Base-by-base conservation (phyloP, 2,797 vertebrate genomes). In the Craterocephalus amniculus region DNA sequence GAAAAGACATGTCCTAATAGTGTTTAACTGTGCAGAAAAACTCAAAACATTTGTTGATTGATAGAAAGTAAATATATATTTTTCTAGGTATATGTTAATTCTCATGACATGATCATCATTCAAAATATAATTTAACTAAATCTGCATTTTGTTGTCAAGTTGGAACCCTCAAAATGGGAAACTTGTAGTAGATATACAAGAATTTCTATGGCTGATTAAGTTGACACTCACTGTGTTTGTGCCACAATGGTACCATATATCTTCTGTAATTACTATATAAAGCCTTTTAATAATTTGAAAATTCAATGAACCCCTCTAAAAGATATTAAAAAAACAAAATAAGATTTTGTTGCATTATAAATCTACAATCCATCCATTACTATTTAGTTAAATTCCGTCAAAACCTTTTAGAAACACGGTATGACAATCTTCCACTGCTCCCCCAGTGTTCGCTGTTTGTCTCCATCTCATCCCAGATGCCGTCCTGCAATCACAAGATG, bases 401-500 rank as follows among this genome's bases (percentile, higher is more conserved):
- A 36, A 63, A 27, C 22, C 24, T 2, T 32, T 31, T 63, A 20
- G 20, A 40, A 40, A 40, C 4, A 18, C 16, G 16, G 5, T 5
- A 18, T 40, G 38, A 18, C 13, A 38, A 16, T 45, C 18, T 13
- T 38, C n/a, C 35, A 18, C 1, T 29, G 31, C 35, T 58, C 3
- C 3, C 27, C 27, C 22, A 7, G 7, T 43, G 40, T 43, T 43
- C 20, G 20, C 40, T 43, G 16, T 1, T 18, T 48, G 43, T 67
- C 36, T 22, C 16, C 40, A 16, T 45, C 40, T 58, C 0, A 45
- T 63, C 22, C 65, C 63, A 52, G 20, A 57, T 11, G 11, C 36
- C 56, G 14, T 61, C 26, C 55, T 57, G 3, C 43, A 38, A 58
- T 61, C 40, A 67, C 26, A 55, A 74, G 63, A 73, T 71, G 58